phyloP scores from a whole-genome alignment of 2,797 vertebrate species.

The Acrossocheilus wenchowensis region DNA sequence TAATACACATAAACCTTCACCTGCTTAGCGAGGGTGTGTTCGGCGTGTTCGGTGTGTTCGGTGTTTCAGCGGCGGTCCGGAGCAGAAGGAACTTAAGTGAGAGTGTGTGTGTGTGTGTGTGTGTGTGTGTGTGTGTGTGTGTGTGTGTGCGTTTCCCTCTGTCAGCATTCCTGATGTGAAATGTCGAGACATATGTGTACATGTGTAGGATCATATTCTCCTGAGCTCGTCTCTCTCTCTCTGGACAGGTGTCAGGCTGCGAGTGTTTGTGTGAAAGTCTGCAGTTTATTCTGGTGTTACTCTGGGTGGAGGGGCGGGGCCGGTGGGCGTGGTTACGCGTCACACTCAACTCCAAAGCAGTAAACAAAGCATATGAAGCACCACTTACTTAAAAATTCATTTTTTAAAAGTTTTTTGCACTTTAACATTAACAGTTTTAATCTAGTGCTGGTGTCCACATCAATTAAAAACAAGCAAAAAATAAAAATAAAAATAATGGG shows the following conservation, averaged over 20 bases:
- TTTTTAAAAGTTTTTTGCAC: too few species aligned
- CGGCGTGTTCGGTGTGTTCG: not conserved
- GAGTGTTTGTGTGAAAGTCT: not conserved
- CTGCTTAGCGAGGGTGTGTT: not conserved
- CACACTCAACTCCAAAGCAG: not conserved
- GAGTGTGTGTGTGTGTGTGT: too few species aligned
- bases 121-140: not conserved
- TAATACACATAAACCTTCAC: not conserved
- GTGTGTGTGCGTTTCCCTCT: not conserved
- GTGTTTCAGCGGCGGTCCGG: not conserved
- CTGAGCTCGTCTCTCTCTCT: constrained; percentile 30
- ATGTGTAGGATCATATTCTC: constrained; percentile 47
- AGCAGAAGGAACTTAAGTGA: not conserved
- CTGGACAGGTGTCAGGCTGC: constrained; percentile 14
- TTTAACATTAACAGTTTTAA: too few species aligned
- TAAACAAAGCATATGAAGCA: too few species aligned
- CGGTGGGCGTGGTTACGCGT: not conserved
- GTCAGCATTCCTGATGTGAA: constrained; percentile 53
- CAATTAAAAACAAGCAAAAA: too few species aligned
- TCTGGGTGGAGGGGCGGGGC: not conserved
- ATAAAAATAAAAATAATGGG: too few species aligned
- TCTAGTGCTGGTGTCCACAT: too few species aligned
- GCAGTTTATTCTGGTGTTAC: not conserved
- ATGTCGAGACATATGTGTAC: constrained; percentile 47
- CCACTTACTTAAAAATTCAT: too few species aligned